Percentiles rank a stretch among this genome's conserved stretches.
phyloP scores from a whole-genome alignment of 2,888 invertebrate species.

The Diaperis boleti region DNA sequence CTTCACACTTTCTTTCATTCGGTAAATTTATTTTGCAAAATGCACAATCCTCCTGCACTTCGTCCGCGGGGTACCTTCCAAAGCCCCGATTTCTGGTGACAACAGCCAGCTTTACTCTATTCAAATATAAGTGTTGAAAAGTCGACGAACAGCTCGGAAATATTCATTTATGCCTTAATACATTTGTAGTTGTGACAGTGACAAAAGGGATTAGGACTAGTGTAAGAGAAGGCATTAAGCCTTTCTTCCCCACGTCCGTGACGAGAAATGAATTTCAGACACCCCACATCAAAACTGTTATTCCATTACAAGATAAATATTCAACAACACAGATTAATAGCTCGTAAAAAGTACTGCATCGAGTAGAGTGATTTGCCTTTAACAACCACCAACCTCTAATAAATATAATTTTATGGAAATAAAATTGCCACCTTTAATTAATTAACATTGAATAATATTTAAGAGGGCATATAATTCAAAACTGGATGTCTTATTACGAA shows the following conservation, averaged over 20 bases:
- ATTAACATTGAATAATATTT: constrained; percentile 34
- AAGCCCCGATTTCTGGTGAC: constrained; percentile 22
- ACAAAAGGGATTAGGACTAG: constrained; percentile 54
- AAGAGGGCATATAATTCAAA: constrained; percentile 42
- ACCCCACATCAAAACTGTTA: constrained; percentile 41
- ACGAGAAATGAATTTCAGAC: constrained; percentile 55
- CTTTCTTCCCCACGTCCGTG: constrained; percentile 49
- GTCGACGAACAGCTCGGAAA: constrained; percentile 48
- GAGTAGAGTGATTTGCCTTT: constrained; percentile 19
- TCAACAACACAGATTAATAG: constrained; percentile 26
- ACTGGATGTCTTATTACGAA: constrained; percentile 49
- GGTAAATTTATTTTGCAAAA: neutral
- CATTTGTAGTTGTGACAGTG: constrained; percentile 57
- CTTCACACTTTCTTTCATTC: too few relatives aligned
- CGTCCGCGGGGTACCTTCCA: constrained; percentile 3
- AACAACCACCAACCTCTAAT: constrained; percentile 30
- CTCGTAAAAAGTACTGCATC: constrained; percentile 24
- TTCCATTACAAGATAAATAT: constrained; percentile 13
- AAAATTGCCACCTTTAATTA: constrained; percentile 42
- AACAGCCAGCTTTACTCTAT: constrained; percentile 17
- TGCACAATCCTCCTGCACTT: neutral
- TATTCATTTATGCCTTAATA: constrained; percentile 55
- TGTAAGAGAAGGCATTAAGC: constrained; percentile 41
- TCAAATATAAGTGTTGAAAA: constrained; percentile 50
- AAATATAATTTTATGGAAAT: constrained; percentile 39